Evolutionary conservation across 1,140 invertebrate genomes (phyloP), one percentile per base, ranked within the genome.

Genomic region (Caerostris extrusa): DNA sequence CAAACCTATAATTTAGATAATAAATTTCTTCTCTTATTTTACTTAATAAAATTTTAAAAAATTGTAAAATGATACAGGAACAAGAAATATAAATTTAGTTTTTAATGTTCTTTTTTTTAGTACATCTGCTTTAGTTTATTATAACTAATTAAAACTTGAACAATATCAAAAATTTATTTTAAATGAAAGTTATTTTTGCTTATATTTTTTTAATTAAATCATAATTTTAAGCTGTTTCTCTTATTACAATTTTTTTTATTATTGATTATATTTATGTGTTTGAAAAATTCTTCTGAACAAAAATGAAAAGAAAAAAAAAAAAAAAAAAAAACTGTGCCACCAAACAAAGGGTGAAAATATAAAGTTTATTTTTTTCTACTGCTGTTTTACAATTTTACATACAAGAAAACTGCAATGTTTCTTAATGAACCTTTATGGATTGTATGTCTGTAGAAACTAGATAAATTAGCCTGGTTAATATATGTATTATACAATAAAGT

Each of bases 351-450:
- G 19, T 64, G 56, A 50, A 77, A 77, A 71, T 34, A 50, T 71
- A 50, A 77, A 87, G 58, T 56, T 60, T 87, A 87, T 87, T 77
- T 87, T 87, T 87, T 85, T 61, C n/a, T 87, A 87, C 19, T 50
- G n/a, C 61, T 87, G 34, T 87, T 87, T 87, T 50, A 5, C 85
- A 55, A 87, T 14, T 87, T 87, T 87, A 87, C 60, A 87, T 64
- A 17, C 53, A 12, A 19, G n/a, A 69, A 86, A 86, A 87, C 58
- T 87, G 85, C 85, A 87, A 87, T 53, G 7, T 83, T 83, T 83
- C 82, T 57, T 83, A 83, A 83, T 34, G 19, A 58, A 83, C 17
- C 82, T 58, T 58, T 57, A 34, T 77, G 5, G 50, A 77, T 77
- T 77, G 71, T 50, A 50, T 77, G 34, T 50, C 71, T 50, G 7